phyloP scores from a whole-genome alignment of 1,140 invertebrate species.

The Drosophila baimaii region DNA sequence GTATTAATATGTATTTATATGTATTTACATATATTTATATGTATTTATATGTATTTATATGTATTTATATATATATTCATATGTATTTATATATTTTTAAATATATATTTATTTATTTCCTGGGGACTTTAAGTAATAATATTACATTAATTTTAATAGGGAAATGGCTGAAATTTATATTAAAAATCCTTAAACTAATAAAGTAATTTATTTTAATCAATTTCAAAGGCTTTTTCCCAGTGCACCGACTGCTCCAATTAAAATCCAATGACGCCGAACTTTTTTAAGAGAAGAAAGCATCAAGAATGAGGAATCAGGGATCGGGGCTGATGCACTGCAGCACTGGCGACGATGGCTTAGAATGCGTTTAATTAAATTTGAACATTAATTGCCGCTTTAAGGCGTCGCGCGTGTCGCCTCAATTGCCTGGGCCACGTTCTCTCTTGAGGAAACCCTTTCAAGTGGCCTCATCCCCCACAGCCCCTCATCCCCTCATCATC shows the following conservation, averaged over 20 bases:
- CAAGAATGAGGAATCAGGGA: neutral
- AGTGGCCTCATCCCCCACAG: slow-evolving; percentile 45
- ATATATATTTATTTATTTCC: too few relatives aligned
- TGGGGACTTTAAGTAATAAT: too few relatives aligned
- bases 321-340: slow-evolving; percentile 11
- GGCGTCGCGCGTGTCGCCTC: slow-evolving; percentile 72
- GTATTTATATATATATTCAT: too few relatives aligned
- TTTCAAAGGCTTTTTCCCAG: neutral
- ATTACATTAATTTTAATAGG: too few relatives aligned
- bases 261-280: slow-evolving; percentile 37
- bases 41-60: too few relatives aligned
- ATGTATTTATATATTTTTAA: too few relatives aligned
- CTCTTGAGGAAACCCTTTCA: slow-evolving; percentile 63
- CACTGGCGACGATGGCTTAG: slow-evolving; percentile 48
- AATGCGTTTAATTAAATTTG: slow-evolving; percentile 80
- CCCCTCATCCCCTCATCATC: too few relatives aligned
- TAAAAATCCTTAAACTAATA: too few relatives aligned
- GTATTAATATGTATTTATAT: too few relatives aligned
- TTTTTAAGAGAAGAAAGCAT: neutral
- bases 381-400: slow-evolving; percentile 75
- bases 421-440: slow-evolving; percentile 47
- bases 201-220: neutral
- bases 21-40: too few relatives aligned
- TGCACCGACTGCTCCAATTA: slow-evolving; percentile 30
- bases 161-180: too few relatives aligned